Conservation (phyloP, 2,113 vertebrate species). For the Centrocercus urophasianus region DNA sequence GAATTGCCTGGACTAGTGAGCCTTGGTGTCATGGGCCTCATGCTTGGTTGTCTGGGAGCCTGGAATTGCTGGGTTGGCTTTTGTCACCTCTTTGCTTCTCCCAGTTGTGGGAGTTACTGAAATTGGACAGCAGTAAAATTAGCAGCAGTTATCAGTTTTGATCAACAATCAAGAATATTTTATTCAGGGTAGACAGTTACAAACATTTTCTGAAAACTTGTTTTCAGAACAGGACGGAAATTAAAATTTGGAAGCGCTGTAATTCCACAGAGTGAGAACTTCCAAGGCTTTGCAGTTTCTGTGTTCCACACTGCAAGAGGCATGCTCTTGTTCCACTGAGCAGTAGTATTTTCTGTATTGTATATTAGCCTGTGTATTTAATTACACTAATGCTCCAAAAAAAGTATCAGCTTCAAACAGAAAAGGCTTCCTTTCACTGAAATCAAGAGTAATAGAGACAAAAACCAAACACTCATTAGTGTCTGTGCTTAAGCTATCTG, state of each 20-base stretch:
- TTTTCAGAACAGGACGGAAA: conserved; percentile 12
- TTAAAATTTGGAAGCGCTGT: background rate
- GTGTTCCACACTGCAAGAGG: background rate
- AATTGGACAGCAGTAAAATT: background rate
- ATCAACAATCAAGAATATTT: background rate
- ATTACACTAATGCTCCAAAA: background rate
- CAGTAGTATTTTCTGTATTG: background rate
- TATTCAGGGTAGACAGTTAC: background rate
- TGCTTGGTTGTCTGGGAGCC: background rate
- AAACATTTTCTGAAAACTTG: background rate
- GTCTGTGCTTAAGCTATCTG: background rate
- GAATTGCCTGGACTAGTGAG: background rate
- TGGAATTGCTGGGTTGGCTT: background rate
- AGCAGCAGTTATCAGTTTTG: background rate
- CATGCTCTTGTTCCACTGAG: background rate
- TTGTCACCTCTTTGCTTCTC: background rate
- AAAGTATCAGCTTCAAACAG: background rate
- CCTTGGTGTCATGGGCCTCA: background rate
- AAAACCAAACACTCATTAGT: background rate
- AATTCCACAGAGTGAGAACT: background rate
- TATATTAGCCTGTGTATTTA: background rate
- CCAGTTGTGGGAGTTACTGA: background rate
- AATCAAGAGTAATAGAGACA: background rate
- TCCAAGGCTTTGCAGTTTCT: background rate
- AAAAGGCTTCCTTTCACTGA: background rate